Percentiles rank a stretch among this genome's conserved stretches.
Evolutionary conservation across 2,113 vertebrate genomes (phyloP).

Genomic region (Takifugu bimaculatus): DNA sequence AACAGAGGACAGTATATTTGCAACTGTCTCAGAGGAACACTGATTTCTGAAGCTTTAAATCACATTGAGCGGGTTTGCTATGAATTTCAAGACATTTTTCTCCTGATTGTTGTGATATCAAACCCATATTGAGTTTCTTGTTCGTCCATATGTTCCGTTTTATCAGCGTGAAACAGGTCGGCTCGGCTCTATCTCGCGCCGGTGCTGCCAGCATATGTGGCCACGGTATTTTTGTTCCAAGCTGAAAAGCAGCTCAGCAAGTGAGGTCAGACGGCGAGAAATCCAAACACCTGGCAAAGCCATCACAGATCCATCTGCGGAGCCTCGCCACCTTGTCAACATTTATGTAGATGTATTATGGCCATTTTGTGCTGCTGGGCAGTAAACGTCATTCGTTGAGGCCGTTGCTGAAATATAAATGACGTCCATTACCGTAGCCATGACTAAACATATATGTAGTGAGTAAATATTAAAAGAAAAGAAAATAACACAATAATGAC

Average conservation of each 20-base stretch:
- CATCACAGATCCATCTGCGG: conserved; percentile 39
- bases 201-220: neutral
- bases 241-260: conserved; percentile 29
- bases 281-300: conserved; percentile 49
- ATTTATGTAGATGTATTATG: conserved; percentile 41
- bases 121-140: too few species aligned
- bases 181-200: too few species aligned
- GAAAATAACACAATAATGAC: neutral
- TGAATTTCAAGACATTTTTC: neutral
- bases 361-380: conserved; percentile 29
- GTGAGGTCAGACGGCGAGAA: conserved; percentile 32
- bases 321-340: conserved; percentile 44
- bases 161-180: too few species aligned
- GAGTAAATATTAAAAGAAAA: too few species aligned
- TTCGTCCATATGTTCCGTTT: too few species aligned
- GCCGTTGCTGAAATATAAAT: conserved; percentile 30
- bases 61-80: neutral
- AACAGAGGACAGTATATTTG: too few species aligned
- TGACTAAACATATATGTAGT: too few species aligned
- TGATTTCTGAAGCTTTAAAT: neutral
- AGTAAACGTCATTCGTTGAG: conserved; percentile 12
- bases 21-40: too few species aligned
- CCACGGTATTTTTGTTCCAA: conserved; percentile 27
- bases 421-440: too few species aligned
- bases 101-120: too few species aligned